Evolutionary conservation across 1,140 invertebrate genomes (phyloP), one percentile per base, ranked within the genome.

Genomic region (Aporrectodea caliginosa): DNA sequence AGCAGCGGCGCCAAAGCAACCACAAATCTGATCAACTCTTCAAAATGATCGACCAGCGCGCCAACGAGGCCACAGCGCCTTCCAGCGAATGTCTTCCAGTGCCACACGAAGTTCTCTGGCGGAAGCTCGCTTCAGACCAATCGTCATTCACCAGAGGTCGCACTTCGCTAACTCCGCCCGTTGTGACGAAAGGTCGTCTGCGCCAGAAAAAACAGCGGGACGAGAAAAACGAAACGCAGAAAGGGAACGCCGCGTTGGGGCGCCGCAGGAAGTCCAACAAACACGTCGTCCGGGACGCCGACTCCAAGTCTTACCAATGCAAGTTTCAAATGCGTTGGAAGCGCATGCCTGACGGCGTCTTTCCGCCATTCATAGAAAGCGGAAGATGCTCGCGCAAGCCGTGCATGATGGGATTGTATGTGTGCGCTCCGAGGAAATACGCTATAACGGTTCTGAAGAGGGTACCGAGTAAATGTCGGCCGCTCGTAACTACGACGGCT

Each of bases 331-430:
- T 29, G 75, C n/a, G 35, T 16, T 77, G 75, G 75, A 30, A 27
- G 22, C 35, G 68, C 33, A 77, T 77, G 75, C 35, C 75, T 0
- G 34, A n/a, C 75, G 75, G 58, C 6, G 68, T 77, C 75, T 77
- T 77, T 58, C 75, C 75, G 6, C 75, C 75, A 16, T 77, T 58
- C 75, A 35, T 77, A 2, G 34, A 77, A 35, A 77, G n/a, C 12
- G 75, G 75, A 33, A 31, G 58, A 31, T 77, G 75, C 27, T 35
- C 58, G 35, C 75, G 68, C 34, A 35, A 22, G 30, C 58, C 35
- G 34, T 77, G 75, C 75, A 68, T 77, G 35, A 58, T 68, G 16
- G 75, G 75, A 1, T n/a, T 29, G 14, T 77, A 68, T 29, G 35
- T 30, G 27, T 77, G 75, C 43, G 27, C 32, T 16, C 75, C 75